A percentile compares a stretch with the other conserved stretches of the same genome.
These are phyloP conservation scores for Carterocephalus palaemon DNA, from an alignment of 2,888 invertebrate genomes.

Conservation along the genomic window DNA sequence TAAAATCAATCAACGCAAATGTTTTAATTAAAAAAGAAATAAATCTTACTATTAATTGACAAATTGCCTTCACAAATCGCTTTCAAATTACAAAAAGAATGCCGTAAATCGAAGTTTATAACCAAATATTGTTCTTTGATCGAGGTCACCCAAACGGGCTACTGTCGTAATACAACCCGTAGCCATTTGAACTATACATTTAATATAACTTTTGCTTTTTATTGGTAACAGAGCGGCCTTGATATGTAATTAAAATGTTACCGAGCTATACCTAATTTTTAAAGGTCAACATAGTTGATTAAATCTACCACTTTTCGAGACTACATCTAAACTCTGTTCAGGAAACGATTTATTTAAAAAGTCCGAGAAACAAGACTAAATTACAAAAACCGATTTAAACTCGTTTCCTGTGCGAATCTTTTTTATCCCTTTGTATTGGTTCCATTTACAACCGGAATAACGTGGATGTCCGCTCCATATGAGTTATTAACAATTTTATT, in stretches of 20 bases:
- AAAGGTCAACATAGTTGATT: slow-evolving; percentile 29
- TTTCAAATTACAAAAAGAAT: slow-evolving; percentile 17
- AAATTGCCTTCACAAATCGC: slow-evolving; percentile 15
- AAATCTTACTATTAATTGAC: background rate
- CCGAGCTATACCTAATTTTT: slow-evolving; percentile 31
- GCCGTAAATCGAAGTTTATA: slow-evolving; percentile 22
- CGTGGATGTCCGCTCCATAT: slow-evolving; percentile 45
- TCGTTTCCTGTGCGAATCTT: slow-evolving; percentile 43
- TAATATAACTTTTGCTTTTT: slow-evolving; percentile 37
- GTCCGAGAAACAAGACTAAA: slow-evolving; percentile 4
- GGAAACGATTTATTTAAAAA: slow-evolving; percentile 29
- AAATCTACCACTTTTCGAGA: slow-evolving; percentile 6
- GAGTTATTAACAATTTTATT: slow-evolving; percentile 25
- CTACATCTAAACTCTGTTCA: slow-evolving; percentile 27
- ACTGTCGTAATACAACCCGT: slow-evolving; percentile 33
- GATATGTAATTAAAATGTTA: slow-evolving; percentile 36
- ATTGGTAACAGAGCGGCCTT: slow-evolving; percentile 35
- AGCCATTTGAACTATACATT: slow-evolving; percentile 34
- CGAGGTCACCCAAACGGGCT: slow-evolving; percentile 30
- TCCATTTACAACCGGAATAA: slow-evolving; percentile 50
- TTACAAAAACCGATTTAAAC: slow-evolving; percentile 41
- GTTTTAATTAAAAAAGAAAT: background rate
- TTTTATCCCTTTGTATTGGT: slow-evolving; percentile 23
- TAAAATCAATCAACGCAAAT: background rate
- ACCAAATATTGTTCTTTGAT: slow-evolving; percentile 27